phyloP scores from a whole-genome alignment of 1,140 invertebrate genomes.

The Drosophila sucinea region DNA sequence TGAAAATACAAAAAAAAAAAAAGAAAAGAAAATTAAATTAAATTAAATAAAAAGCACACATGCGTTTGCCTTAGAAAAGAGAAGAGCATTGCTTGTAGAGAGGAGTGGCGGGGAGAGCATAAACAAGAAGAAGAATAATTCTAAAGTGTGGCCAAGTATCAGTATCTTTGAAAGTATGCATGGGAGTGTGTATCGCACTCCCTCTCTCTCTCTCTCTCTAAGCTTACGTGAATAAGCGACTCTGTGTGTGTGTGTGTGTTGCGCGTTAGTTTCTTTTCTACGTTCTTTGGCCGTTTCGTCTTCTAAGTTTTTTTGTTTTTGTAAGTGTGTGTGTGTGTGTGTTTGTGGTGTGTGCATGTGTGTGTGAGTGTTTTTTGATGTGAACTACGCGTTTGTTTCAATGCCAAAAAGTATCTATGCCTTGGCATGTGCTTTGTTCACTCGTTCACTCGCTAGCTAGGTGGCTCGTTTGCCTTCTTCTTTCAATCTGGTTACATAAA shows the following conservation, averaged over 20 bases:
- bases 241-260: constrained; percentile 48
- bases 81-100: not conserved
- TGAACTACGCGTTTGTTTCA: constrained; percentile 80
- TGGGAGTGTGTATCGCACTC: constrained; percentile 36
- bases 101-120: constrained; percentile 23
- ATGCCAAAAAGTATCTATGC: constrained; percentile 80
- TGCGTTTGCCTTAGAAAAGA: constrained; percentile 24
- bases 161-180: constrained; percentile 37
- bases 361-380: constrained; percentile 62
- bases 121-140: constrained; percentile 5
- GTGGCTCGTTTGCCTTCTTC: constrained; percentile 36
- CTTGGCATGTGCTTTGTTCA: constrained; percentile 55
- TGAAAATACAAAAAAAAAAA: constrained; percentile 39
- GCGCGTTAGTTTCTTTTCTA: constrained; percentile 60
- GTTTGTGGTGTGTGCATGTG: constrained; percentile 22
- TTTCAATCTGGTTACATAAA: constrained; percentile 75
- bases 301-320: constrained; percentile 49
- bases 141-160: constrained; percentile 25
- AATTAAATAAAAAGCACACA: constrained; percentile 53
- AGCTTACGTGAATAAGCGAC: constrained; percentile 28
- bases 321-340: constrained; percentile 32
- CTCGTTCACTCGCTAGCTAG: constrained; percentile 26
- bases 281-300: constrained; percentile 55
- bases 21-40: constrained; percentile 57
- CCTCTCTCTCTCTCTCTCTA: constrained; percentile 24